These are phyloP conservation scores for Nemoura dubitans DNA, from an alignment of 2,888 invertebrate genomes.

Conservation along the genomic window DNA sequence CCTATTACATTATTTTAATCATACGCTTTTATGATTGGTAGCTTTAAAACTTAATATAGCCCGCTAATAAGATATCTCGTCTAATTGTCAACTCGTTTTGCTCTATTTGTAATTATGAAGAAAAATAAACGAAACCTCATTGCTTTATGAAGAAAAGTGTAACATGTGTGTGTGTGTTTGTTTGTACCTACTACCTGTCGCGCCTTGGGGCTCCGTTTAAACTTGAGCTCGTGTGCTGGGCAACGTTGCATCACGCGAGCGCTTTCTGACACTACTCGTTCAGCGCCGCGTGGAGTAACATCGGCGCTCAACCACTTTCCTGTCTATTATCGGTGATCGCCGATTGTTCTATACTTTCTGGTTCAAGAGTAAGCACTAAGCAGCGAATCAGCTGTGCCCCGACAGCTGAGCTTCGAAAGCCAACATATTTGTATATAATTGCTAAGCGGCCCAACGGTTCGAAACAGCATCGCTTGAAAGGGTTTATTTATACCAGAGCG, in stretches of 20 bases:
- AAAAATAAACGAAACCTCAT: not conserved
- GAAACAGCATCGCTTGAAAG: too few species aligned
- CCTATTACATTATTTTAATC: conserved; percentile 9
- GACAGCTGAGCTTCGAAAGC: too few species aligned
- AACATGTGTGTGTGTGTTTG: not conserved
- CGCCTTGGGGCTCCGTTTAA: not conserved
- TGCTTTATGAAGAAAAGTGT: conserved; percentile 9
- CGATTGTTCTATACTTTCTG: not conserved
- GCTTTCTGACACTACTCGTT: too few species aligned
- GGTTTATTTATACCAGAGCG: too few species aligned
- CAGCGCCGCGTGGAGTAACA: not conserved
- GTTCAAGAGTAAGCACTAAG: not conserved
- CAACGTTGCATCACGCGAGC: not conserved
- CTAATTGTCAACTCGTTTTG: not conserved
- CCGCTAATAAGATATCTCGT: not conserved
- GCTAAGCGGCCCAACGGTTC: too few species aligned
- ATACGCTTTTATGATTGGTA: conserved; percentile 16
- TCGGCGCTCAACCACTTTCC: not conserved
- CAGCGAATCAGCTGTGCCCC: too few species aligned
- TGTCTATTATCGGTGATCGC: not conserved
- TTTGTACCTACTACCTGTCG: not conserved
- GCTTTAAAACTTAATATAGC: not conserved
- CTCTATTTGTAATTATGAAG: conserved; percentile 25
- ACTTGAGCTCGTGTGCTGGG: not conserved
- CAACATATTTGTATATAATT: too few species aligned